A percentile compares a stretch with the other conserved stretches of the same genome.
Evolutionary conservation across 2,797 vertebrate species (phyloP).

Genomic region (Tadarida brasiliensis): DNA sequence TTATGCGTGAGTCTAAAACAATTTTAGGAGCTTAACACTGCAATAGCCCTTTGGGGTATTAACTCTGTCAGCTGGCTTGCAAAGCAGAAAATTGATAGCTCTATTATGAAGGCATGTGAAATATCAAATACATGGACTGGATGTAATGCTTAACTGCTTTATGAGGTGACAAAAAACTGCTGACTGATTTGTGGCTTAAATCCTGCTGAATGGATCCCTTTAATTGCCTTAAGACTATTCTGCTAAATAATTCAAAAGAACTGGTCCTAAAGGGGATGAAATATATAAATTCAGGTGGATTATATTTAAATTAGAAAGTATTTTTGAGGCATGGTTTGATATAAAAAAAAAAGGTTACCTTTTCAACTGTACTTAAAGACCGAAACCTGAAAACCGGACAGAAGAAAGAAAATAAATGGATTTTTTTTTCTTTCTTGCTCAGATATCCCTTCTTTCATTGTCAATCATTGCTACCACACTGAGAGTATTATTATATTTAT

Average conservation of each 20-base stretch:
- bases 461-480: background rate
- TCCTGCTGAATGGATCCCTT: conserved; percentile 65
- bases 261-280: conserved; percentile 56
- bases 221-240: conserved; percentile 73
- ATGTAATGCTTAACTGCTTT: conserved; percentile 80
- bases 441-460: background rate
- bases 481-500: background rate
- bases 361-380: conserved; percentile 10
- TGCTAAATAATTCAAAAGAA: conserved; percentile 73
- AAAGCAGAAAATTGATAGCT: conserved; percentile 84
- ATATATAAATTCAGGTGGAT: conserved; percentile 54
- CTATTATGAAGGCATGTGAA: conserved; percentile 79
- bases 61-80: conserved; percentile 74
- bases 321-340: conserved; percentile 29
- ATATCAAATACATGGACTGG: conserved; percentile 76
- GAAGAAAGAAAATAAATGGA: background rate
- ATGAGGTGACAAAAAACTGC: conserved; percentile 77
- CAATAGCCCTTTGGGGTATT: conserved; percentile 74
- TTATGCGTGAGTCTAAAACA: conserved; percentile 80
- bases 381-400: background rate
- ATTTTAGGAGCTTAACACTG: conserved; percentile 82
- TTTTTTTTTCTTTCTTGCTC: conserved; percentile 39
- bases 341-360: background rate
- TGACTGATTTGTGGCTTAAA: conserved; percentile 83
- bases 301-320: conserved; percentile 47